Evolutionary conservation across 2,888 invertebrate species (phyloP).

Genomic region (Clanis bilineata): DNA sequence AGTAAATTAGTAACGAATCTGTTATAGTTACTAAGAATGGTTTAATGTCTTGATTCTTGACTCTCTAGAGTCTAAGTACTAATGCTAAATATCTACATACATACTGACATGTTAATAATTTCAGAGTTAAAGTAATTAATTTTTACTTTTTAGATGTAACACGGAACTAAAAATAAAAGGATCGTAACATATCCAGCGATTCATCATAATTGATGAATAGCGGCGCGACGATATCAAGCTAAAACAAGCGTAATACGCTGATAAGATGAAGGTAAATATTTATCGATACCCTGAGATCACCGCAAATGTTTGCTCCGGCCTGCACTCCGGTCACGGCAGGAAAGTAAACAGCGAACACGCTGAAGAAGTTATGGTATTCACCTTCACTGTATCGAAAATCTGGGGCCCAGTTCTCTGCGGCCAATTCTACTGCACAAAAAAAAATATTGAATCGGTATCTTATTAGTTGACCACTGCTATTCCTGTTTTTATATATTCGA

Average conservation of each 20-base stretch:
- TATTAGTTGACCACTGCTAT: too few relatives aligned
- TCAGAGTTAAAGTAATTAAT: too few relatives aligned
- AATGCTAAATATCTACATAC: too few relatives aligned
- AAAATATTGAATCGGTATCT: too few relatives aligned
- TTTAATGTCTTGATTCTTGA: too few relatives aligned
- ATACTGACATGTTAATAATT: too few relatives aligned
- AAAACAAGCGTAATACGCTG: background rate
- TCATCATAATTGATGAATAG: background rate
- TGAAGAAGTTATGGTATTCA: slow-evolving; percentile 89
- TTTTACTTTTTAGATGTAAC: too few relatives aligned
- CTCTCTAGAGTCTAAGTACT: too few relatives aligned
- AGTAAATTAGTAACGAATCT: too few relatives aligned
- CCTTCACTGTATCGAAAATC: slow-evolving; percentile 86
- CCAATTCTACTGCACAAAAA: slow-evolving; percentile 78
- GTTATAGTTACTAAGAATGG: too few relatives aligned
- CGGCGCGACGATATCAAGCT: background rate
- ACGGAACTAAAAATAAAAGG: background rate
- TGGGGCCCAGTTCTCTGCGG: slow-evolving; percentile 83
- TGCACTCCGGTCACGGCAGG: slow-evolving; percentile 98
- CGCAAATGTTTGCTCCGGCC: slow-evolving; percentile 97
- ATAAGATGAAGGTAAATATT: background rate
- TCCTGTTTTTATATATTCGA: too few relatives aligned
- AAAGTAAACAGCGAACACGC: slow-evolving; percentile 96
- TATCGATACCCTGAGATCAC: slow-evolving; percentile 88
- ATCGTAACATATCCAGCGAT: background rate